phyloP scores from a whole-genome alignment of 2,797 vertebrate species.

The Catostomus latipinnis region DNA sequence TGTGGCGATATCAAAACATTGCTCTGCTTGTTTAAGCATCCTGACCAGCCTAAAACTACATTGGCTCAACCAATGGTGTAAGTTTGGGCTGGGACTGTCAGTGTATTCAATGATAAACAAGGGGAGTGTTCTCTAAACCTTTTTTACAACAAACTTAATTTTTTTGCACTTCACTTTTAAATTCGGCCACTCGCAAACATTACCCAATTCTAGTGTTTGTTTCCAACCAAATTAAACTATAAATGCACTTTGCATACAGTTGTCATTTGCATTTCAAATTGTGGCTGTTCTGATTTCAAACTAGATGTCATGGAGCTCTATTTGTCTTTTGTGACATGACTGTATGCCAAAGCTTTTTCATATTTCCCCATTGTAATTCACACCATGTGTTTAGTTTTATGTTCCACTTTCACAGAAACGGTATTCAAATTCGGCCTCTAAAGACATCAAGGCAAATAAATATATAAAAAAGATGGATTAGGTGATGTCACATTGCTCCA shows the following conservation, averaged over 20 bases:
- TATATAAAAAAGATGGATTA: constrained; percentile 57
- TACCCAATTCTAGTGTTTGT: constrained; percentile 2
- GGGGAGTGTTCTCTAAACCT: too few relatives aligned
- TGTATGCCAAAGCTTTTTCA: constrained; percentile 38
- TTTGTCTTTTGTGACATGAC: constrained; percentile 33
- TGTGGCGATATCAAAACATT: too few relatives aligned
- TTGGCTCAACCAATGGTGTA: too few relatives aligned
- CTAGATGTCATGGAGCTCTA: background rate
- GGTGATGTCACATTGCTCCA: constrained; percentile 49
- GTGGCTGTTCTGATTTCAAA: constrained; percentile 25
- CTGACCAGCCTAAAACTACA: too few relatives aligned
- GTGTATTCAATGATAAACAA: too few relatives aligned
- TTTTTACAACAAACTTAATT: too few relatives aligned
- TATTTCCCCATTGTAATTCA: constrained; percentile 42
- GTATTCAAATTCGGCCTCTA: constrained; percentile 37
- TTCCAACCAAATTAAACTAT: constrained; percentile 8
- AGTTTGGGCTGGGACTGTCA: too few relatives aligned
- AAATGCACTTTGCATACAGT: constrained; percentile 4
- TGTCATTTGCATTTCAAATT: constrained; percentile 47
- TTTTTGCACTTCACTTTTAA: constrained; percentile 1
- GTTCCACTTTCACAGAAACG: constrained; percentile 42
- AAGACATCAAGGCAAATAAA: constrained; percentile 60
- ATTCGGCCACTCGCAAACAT: constrained; percentile 23
- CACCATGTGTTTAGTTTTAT: constrained; percentile 64
- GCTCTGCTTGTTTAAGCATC: too few relatives aligned